phyloP scores from a whole-genome alignment of 2,888 invertebrate genomes.

The Homarus gammarus region DNA sequence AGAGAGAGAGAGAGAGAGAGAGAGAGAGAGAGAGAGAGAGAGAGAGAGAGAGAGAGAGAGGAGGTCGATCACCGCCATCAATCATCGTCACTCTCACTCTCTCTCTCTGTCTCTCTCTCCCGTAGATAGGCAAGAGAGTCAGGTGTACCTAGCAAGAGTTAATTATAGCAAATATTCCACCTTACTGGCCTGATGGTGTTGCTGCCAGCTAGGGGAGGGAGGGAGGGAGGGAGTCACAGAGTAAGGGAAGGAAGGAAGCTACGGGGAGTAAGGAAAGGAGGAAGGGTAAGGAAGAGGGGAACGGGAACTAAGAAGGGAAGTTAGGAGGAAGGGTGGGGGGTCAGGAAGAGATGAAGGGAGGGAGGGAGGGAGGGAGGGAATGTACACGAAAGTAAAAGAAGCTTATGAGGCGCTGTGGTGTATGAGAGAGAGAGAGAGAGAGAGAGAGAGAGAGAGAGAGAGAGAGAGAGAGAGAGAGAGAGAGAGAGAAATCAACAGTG shows the following conservation, averaged over 20 bases:
- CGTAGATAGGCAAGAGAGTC: background rate
- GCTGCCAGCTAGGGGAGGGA: no score
- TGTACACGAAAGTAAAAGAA: background rate
- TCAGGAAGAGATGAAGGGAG: background rate
- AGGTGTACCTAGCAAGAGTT: background rate
- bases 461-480: constrained; percentile 22
- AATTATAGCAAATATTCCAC: no score
- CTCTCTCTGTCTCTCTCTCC: constrained; percentile 29
- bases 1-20: background rate
- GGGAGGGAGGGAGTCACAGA: no score
- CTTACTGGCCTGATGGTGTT: no score
- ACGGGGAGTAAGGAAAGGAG: no score
- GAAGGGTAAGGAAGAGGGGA: no score
- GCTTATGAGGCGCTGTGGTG: background rate
- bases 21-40: constrained; percentile 13
- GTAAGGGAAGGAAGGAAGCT: no score
- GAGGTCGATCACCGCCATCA: background rate
- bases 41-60: background rate
- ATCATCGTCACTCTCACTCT: constrained; percentile 7
- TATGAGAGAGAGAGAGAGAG: no score
- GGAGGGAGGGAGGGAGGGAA: background rate
- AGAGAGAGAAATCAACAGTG: background rate
- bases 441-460: background rate
- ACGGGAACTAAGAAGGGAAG: no score
- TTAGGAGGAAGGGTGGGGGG: no score